Conservation (phyloP, 1,140 invertebrate species). For the Rhopalosiphum maidis region DNA sequence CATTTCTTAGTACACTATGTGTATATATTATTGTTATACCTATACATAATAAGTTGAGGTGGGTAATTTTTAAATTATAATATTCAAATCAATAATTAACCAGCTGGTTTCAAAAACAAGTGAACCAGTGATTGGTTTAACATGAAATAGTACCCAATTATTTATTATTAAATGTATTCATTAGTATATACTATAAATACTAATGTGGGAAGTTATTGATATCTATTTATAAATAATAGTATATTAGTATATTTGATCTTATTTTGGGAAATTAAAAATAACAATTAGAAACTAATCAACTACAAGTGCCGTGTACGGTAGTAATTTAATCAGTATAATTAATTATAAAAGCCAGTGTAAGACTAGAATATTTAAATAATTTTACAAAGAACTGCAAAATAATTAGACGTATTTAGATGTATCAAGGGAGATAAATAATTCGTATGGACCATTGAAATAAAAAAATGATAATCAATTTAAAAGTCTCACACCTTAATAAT, state of each 20-base stretch:
- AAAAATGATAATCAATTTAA: neutral
- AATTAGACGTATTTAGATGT: neutral
- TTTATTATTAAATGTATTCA: no score
- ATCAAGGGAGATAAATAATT: neutral
- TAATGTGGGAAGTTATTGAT: neutral
- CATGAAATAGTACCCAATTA: no score
- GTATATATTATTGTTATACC: no score
- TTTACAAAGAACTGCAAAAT: neutral
- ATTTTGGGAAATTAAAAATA: neutral
- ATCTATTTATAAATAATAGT: neutral
- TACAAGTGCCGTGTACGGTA: neutral
- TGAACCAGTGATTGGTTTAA: no score
- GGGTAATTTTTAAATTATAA: no score
- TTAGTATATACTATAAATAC: neutral
- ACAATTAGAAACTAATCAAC: neutral
- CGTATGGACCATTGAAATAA: neutral
- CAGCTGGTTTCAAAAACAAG: no score
- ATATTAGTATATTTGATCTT: neutral
- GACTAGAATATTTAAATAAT: neutral
- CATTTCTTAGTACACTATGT: no score
- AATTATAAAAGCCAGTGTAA: neutral
- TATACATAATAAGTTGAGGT: no score
- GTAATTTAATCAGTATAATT: neutral
- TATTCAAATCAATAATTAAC: no score
- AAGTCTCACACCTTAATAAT: neutral